Base-by-base conservation (phyloP, 2,888 invertebrate species). In the Eugnorisma glareosa region DNA sequence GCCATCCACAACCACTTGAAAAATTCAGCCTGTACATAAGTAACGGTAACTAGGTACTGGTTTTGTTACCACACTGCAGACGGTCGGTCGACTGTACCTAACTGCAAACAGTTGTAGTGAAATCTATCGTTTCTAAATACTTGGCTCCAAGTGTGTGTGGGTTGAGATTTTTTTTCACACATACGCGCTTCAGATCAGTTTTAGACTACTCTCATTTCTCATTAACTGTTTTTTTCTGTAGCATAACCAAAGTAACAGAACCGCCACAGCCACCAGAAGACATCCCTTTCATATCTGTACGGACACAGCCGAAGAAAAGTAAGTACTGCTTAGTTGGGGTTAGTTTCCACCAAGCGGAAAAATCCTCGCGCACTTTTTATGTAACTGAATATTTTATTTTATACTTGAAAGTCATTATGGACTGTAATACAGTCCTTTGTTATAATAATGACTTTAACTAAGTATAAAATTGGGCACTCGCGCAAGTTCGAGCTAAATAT, bases 221-320 rank as follows among this genome's bases (percentile, higher is more conserved):
- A 61, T 51, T 28, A 51, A 40, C 24, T 10, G 7, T 57, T 67
- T 61, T 64, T 35, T 68, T 28, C 24, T 78, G 45, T 91, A 96
- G 96, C 85, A 91, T 92, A 91, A 96, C 96, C 11, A 92, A 92
- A 75, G 85, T 95, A n/a, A 86, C 86, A 31, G 95, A 95, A 2
- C 88, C 88, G 35, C 86, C 89, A 3, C 45, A 81, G 40, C 80
- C 86, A 28, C 82, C 82, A 11, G 95, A 94, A 73, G 91, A 91
- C 78, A 73, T 92, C 18, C 95, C 96, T 1, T 90, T 94, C 54
- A 95, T 95, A 82, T 83, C 92, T 57, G 94, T 96, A 61, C 92
- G 93, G 61, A 94, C 96, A 13, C 94, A 94, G 79, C 96, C 95
- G 7, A 96, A 96, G 84, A 95, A 94, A 88, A 95, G 96, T 96